Evolutionary conservation across 2,888 invertebrate genomes (phyloP), one percentile per base, ranked within the genome.

Genomic region (Spicauda simplicius): DNA sequence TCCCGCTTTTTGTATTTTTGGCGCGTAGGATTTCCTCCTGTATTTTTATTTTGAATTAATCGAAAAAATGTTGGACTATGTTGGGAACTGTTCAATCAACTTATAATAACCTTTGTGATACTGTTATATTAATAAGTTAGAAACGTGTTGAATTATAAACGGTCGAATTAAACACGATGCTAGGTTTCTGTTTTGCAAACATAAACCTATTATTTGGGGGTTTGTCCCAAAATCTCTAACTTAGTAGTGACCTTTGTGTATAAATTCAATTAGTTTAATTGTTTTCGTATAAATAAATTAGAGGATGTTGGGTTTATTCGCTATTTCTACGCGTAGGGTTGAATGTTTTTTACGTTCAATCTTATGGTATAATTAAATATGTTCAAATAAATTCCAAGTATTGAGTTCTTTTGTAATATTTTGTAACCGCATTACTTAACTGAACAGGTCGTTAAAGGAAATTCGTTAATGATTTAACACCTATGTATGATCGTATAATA

Each of bases 111-210:
- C 33, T 6, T 1, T 10, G 33, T 10, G 3, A 80, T 79, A 80
- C 78, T 84, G 80, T n/a, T 81, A 82, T 82, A 81, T 83, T 77
- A 79, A 79, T 73, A 77, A 75, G 73, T 78, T 80, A 79, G 76
- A 25, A 74, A 77, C 73, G 75, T 75, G 74, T 73, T 81, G 78
- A 80, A 78, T 82, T 78, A 77, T 77, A 77, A 76, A 77, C 75
- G 48, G 60, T 19, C 48, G 45, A 58, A 59, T 48, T 60, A 55
- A 66, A 66, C 37, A 25, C 58, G 64, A 45, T 66, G 60, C 66
- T 66, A 66, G 66, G 54, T 66, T 66, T 66, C 60, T 60, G 66
- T 66, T 66, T 60, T 60, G 60, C 66, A 66, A 66, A 66, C 55
- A 66, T 66, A 60, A 66, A 65, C 59, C 66, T 60, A 66, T 66